These are phyloP conservation scores for Oxystoma pomonae DNA, from an alignment of 2,888 invertebrate genomes.

Conservation along the genomic window DNA sequence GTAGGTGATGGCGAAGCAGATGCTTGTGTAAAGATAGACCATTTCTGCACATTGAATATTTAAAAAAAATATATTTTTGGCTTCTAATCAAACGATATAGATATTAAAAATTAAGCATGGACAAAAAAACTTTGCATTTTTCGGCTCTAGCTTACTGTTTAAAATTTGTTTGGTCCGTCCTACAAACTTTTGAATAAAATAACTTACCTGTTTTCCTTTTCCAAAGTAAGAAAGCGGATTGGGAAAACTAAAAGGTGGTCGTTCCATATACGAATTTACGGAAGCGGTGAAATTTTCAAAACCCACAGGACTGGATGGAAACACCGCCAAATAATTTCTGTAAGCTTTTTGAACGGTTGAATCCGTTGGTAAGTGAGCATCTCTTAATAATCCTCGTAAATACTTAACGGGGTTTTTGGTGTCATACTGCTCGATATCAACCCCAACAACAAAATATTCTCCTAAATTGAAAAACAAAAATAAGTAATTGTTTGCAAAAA, in stretches of 20 bases:
- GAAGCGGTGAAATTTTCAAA: slow-evolving; percentile 69
- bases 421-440: slow-evolving; percentile 86
- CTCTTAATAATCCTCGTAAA: slow-evolving; percentile 69
- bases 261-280: slow-evolving; percentile 80
- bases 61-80: too few species aligned
- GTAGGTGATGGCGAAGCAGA: too few species aligned
- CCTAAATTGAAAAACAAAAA: too few species aligned
- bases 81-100: too few species aligned
- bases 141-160: too few species aligned
- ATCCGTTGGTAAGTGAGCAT: slow-evolving; percentile 51
- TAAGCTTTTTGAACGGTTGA: slow-evolving; percentile 65
- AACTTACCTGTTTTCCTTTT: slow-evolving; percentile 62
- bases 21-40: too few species aligned
- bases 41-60: too few species aligned
- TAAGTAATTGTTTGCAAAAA: too few species aligned
- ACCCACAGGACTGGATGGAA: slow-evolving; percentile 70
- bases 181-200: too few species aligned
- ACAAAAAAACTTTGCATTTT: too few species aligned
- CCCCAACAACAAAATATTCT: slow-evolving; percentile 92
- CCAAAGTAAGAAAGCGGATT: slow-evolving; percentile 73
- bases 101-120: too few species aligned
- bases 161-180: too few species aligned
- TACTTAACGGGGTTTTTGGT: slow-evolving; percentile 72
- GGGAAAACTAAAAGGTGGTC: slow-evolving; percentile 82
- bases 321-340: slow-evolving; percentile 76